Conservation (phyloP, 2,797 vertebrate genomes). For the Tachyglossus aculeatus region DNA sequence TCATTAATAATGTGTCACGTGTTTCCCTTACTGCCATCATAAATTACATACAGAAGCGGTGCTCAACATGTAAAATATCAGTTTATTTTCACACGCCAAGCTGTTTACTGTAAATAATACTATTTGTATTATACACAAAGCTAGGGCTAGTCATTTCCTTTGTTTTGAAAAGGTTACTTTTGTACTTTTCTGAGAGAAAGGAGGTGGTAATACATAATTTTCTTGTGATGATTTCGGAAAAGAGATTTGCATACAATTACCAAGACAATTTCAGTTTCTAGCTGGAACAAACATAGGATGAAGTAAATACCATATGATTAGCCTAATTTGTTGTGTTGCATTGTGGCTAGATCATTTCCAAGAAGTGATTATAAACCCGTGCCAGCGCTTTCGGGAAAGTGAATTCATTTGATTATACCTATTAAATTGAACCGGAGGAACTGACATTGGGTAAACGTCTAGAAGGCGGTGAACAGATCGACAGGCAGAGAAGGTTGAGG, state of each 20-base stretch:
- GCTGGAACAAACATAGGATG: constrained; percentile 63
- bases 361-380: constrained; percentile 63
- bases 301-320: constrained; percentile 67
- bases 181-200: constrained; percentile 38
- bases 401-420: constrained; percentile 62
- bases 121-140: constrained; percentile 48
- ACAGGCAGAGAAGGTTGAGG: constrained; percentile 34
- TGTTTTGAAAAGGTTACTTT: constrained; percentile 52
- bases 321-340: constrained; percentile 69
- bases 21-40: background rate
- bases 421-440: constrained; percentile 58
- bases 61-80: constrained; percentile 26
- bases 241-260: constrained; percentile 74
- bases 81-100: constrained; percentile 15
- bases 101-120: constrained; percentile 45
- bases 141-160: constrained; percentile 45
- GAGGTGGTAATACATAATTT: constrained; percentile 49
- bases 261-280: constrained; percentile 66
- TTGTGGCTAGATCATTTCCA: constrained; percentile 56
- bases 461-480: constrained; percentile 44
- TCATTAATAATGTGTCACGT: constrained; percentile 18
- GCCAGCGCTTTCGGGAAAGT: constrained; percentile 50
- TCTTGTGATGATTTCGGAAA: constrained; percentile 60
- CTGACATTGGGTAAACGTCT: constrained; percentile 30
- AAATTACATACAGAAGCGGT: constrained; percentile 21